These are phyloP conservation scores for Anorthoa munda DNA, from an alignment of 2,888 invertebrate genomes.

Conservation along the genomic window DNA sequence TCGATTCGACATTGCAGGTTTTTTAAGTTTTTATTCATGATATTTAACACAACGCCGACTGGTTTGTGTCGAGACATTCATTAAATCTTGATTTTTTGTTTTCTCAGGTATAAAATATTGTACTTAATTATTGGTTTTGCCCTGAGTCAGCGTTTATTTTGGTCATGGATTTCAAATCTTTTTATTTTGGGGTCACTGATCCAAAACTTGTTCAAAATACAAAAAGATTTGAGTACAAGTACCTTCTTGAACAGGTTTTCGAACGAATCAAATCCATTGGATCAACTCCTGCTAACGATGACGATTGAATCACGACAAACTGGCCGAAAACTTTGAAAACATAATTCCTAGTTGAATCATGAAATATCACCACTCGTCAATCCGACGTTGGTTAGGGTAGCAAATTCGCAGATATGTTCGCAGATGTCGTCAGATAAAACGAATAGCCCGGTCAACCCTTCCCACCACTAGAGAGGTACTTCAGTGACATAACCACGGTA, in stretches of 20 bases:
- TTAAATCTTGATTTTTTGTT: conserved; percentile 9
- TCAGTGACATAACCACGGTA: conserved; percentile 31
- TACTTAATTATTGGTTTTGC: background rate
- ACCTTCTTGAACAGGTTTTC: background rate
- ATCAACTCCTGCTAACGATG: background rate
- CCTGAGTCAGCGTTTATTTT: conserved; percentile 5
- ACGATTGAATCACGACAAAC: background rate
- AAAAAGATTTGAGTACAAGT: background rate
- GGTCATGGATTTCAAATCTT: background rate
- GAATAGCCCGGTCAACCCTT: conserved; percentile 33
- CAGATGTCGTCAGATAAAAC: conserved; percentile 44
- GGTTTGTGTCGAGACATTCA: conserved; percentile 9
- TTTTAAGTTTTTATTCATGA: background rate
- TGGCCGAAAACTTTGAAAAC: background rate
- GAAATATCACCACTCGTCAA: background rate
- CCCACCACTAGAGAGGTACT: conserved; percentile 28
- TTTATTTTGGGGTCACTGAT: conserved; percentile 11
- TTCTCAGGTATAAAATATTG: conserved; percentile 3
- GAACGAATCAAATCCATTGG: background rate
- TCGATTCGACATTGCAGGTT: background rate
- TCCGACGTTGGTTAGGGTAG: conserved; percentile 3
- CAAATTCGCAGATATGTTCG: conserved; percentile 29
- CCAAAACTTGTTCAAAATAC: conserved; percentile 1
- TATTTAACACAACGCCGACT: background rate
- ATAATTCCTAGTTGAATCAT: background rate